Percentiles rank a stretch among this genome's conserved stretches.
These are phyloP conservation scores for Lucilia sericata DNA, from an alignment of 1,140 invertebrate genomes.

Conservation along the genomic window DNA sequence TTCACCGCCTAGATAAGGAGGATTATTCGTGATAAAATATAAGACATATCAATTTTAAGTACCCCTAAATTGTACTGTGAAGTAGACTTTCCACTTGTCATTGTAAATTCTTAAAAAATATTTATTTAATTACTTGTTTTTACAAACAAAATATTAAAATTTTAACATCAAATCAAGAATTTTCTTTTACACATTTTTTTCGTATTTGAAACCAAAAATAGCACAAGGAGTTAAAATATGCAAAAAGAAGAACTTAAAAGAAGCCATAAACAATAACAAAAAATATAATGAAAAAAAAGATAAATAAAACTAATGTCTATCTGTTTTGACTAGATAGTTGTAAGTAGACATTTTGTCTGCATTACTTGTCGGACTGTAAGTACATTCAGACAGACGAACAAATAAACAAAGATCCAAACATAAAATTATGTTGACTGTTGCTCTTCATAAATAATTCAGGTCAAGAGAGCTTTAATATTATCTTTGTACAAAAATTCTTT, in stretches of 20 bases:
- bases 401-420: not conserved
- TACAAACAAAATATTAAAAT: too few species aligned
- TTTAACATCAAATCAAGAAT: too few species aligned
- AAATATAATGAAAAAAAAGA: too few species aligned
- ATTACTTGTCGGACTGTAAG: not conserved
- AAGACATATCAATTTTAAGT: too few species aligned
- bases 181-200: too few species aligned
- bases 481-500: not conserved
- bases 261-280: not conserved
- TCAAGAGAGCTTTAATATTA: not conserved
- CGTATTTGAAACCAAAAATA: too few species aligned
- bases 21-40: too few species aligned
- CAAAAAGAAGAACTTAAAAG: not conserved
- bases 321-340: not conserved
- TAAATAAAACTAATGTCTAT: constrained; percentile 7
- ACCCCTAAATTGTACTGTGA: too few species aligned
- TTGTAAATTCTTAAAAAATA: too few species aligned
- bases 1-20: too few species aligned
- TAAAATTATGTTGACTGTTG: constrained; percentile 3
- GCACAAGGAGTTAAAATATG: not conserved
- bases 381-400: not conserved
- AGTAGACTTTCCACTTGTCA: too few species aligned
- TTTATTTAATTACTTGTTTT: too few species aligned
- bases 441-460: not conserved
- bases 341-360: not conserved